A percentile compares a stretch with the other conserved stretches of the same genome.
These are phyloP conservation scores for Moxostoma hubbsi DNA, from an alignment of 2,797 vertebrate species.

Conservation along the genomic window DNA sequence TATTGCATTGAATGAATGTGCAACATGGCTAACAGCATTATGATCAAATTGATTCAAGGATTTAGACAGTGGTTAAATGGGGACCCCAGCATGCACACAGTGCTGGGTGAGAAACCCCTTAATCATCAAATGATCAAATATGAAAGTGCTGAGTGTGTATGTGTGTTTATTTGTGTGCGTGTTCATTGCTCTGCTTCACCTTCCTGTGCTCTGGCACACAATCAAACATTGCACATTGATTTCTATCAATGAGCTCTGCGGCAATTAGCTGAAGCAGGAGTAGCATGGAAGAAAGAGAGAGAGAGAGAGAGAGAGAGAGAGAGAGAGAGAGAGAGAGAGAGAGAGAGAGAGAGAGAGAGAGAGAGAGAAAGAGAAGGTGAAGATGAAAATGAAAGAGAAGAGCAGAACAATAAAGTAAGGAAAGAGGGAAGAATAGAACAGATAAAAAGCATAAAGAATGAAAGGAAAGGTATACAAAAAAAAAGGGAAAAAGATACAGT, in stretches of 20 bases:
- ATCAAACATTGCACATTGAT: constrained; percentile 65
- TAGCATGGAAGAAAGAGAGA: constrained; percentile 4
- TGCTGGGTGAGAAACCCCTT: constrained; percentile 6
- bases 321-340: constrained; percentile 13
- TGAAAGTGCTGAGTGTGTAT: constrained; percentile 46
- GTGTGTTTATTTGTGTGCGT: constrained; percentile 49
- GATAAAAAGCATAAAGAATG: too few species aligned
- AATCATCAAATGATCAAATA: constrained; percentile 31
- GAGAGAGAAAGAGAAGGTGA: constrained; percentile 35
- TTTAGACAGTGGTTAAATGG: constrained; percentile 18
- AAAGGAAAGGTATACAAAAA: too few species aligned
- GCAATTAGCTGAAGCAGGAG: constrained; percentile 55
- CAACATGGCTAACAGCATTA: too few species aligned
- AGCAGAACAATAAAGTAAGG: background rate
- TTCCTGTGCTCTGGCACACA: constrained; percentile 59
- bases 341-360: constrained; percentile 21
- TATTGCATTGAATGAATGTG: too few species aligned
- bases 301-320: constrained; percentile 25
- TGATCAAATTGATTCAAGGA: background rate
- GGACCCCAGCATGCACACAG: constrained; percentile 12
- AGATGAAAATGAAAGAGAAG: constrained; percentile 11
- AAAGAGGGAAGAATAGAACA: too few species aligned
- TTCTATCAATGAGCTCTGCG: constrained; percentile 68
- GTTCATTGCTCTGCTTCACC: constrained; percentile 53
- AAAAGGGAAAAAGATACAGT: too few species aligned